Conservation (phyloP, 2,113 vertebrate genomes). For the Pelusios castaneus region DNA sequence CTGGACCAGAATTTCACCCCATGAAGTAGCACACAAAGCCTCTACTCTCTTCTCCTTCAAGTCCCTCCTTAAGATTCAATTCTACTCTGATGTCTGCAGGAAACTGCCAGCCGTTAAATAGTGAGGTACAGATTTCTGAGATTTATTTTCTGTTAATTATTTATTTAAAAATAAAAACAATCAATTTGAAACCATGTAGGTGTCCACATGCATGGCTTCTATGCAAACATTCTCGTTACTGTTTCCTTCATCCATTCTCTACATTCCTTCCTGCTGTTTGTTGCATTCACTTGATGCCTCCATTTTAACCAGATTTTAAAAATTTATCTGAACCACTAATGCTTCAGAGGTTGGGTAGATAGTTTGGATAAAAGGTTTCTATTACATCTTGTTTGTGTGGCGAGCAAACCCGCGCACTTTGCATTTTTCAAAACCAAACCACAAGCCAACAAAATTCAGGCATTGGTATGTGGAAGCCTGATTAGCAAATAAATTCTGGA, state of each 20-base stretch:
- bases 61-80: background rate
- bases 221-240: background rate
- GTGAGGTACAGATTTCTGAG: accelerated
- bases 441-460: background rate
- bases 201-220: background rate
- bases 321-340: background rate
- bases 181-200: background rate
- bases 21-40: background rate
- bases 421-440: slow-evolving; percentile 6
- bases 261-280: background rate
- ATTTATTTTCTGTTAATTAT: background rate
- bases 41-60: background rate
- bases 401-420: background rate
- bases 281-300: background rate
- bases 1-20: background rate
- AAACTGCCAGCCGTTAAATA: slow-evolving; percentile 3
- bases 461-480: background rate
- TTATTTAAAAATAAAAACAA: background rate
- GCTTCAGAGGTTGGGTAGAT: background rate
- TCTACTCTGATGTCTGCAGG: background rate
- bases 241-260: background rate
- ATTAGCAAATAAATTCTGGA: background rate
- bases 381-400: background rate
- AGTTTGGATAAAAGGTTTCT: background rate
- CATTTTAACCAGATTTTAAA: background rate